Evolutionary conservation across 2,888 invertebrate species (phyloP).

Genomic region (Volucella zonaria): DNA sequence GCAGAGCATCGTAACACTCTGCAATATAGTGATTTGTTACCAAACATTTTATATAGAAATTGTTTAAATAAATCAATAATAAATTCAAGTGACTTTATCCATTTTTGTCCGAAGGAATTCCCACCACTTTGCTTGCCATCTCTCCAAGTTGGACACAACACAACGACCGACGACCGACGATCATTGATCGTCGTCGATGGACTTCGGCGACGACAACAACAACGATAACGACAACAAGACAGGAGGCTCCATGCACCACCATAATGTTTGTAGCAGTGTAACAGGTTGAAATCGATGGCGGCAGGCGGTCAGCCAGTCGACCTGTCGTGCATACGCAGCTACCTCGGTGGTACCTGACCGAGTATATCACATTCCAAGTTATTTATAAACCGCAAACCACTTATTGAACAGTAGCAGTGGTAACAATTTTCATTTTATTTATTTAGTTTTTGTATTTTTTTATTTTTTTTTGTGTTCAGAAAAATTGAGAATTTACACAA

Average conservation of each 20-base stretch:
- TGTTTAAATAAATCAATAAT: conserved; percentile 75
- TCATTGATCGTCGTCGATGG: conserved; percentile 19
- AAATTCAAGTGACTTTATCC: conserved; percentile 74
- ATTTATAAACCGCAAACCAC: conserved; percentile 71
- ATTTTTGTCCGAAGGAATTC: conserved; percentile 71
- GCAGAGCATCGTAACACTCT: not conserved
- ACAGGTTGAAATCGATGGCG: conserved; percentile 52
- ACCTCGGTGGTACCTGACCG: conserved; percentile 65
- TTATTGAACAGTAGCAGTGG: conserved; percentile 36
- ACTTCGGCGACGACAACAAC: conserved; percentile 11
- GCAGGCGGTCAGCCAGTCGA: conserved; percentile 71
- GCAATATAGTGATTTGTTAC: conserved; percentile 65
- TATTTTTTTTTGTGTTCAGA: no score
- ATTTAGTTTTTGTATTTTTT: no score
- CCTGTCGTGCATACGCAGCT: conserved; percentile 75
- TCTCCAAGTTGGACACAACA: conserved; percentile 38
- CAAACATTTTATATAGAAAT: conserved; percentile 73
- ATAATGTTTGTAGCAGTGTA: conserved; percentile 52
- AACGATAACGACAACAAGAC: conserved; percentile 41
- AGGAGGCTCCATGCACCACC: conserved; percentile 56
- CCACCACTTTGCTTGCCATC: conserved; percentile 57
- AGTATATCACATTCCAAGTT: conserved; percentile 75
- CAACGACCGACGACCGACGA: conserved; percentile 27
- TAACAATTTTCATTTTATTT: not conserved
- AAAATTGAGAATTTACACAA: conserved; percentile 62